Base-by-base conservation (phyloP, 1,140 invertebrate genomes). In the Eumaeus atala region DNA sequence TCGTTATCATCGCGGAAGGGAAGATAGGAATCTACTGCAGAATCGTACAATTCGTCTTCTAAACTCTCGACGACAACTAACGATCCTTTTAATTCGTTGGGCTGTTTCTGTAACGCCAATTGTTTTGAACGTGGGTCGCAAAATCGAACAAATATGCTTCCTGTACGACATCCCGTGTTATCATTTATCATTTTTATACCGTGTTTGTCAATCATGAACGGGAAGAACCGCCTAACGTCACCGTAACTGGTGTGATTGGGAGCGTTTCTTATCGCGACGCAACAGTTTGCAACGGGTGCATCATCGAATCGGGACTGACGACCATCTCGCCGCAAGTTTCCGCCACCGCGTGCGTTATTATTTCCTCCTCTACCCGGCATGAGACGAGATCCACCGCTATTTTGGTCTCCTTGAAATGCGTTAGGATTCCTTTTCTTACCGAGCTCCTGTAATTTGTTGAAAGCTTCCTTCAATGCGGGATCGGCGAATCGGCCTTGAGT, bases 141-240 rank as follows among this genome's bases (percentile, higher is more conserved):
- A 73, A 97, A 97, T 64, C 92, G 91, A 1, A 97, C 90, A 70
- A 92, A 96, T 9, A 93, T 95, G 17, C 93, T 91, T 0, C 95
- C 95, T 0, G 92, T 93, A 9, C 93, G 89, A 21, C 92, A 91
- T 0, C 96, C 95, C 61, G 92, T 90, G 10, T 91, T 90, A 64
- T 96, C 93, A 70, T 93, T 95, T 8, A 95, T 92, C 62, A 97
- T 89, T 80, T 97, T 97, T 33, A 98, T 91, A 3, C 95, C 94
- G 68, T 94, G 93, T 58, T 93, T 93, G 9, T 93, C 91, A 37
- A 97, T 95, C 66, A 92, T 91, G 50, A 93, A 90, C 5, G 91
- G 89, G 73, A 98, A 97, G 58, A 96, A 94, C 51, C 93, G 90
- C 9, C 95, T 87, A 0, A 98, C 85, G 68, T 97, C 95, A 16